These are phyloP conservation scores for Atrichornis clamosus DNA, from an alignment of 2,113 vertebrate genomes.

Conservation along the genomic window DNA sequence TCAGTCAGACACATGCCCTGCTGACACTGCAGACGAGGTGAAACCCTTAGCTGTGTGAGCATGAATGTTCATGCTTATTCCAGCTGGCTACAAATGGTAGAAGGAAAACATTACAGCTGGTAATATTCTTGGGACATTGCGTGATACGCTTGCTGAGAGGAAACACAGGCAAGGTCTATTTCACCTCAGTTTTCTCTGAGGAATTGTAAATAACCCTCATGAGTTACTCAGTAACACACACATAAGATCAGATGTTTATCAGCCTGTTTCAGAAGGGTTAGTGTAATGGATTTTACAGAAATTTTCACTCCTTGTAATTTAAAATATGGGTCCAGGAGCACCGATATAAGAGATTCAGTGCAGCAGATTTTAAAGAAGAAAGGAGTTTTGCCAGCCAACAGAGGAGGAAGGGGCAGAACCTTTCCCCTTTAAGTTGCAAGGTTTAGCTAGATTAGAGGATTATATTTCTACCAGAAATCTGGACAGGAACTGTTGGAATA, in stretches of 20 bases:
- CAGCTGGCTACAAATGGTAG: background rate
- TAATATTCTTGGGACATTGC: background rate
- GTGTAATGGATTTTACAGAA: conserved; percentile 40
- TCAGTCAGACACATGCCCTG: background rate
- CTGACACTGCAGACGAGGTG: background rate
- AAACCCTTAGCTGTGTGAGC: background rate
- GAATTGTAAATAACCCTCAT: conserved; percentile 2
- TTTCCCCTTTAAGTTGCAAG: background rate
- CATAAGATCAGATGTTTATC: conserved; percentile 20
- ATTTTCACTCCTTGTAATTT: conserved; percentile 39
- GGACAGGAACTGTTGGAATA: background rate
- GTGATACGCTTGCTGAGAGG: background rate
- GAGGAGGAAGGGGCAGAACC: background rate
- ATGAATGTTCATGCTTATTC: background rate
- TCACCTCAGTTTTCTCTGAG: background rate
- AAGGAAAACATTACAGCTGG: background rate
- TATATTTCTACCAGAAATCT: background rate
- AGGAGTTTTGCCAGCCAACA: background rate
- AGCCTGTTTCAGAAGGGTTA: background rate
- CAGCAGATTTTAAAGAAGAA: background rate
- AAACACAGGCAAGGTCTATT: conserved; percentile 1
- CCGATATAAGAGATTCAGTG: background rate
- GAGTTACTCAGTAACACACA: conserved; percentile 20
- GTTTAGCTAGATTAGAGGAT: background rate
- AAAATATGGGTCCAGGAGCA: background rate